Evolutionary conservation across 2,888 invertebrate species (phyloP).

Genomic region (Lypha dubia): DNA sequence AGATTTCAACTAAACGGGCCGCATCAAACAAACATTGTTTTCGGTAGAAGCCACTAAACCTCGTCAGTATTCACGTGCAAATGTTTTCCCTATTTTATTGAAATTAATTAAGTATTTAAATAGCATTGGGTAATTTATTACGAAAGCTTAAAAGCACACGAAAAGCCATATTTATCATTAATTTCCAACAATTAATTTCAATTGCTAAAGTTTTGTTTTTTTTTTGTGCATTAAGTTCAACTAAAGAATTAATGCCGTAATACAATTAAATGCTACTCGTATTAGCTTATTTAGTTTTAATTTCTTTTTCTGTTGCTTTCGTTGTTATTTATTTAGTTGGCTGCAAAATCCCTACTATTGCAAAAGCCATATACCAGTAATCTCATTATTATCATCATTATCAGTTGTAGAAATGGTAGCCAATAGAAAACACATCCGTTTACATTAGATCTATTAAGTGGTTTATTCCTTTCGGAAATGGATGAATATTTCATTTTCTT

Average conservation of each 20-base stretch:
- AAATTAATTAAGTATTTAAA: too few species aligned
- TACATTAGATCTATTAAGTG: too few species aligned
- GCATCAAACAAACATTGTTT: too few species aligned
- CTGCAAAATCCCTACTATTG: background rate
- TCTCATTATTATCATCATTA: constrained; percentile 38
- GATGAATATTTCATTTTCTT: constrained; percentile 68
- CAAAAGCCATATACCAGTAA: background rate
- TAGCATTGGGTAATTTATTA: too few species aligned
- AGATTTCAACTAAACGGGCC: too few species aligned
- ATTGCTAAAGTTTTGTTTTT: constrained; percentile 45
- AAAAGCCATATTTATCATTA: too few species aligned
- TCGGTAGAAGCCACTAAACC: too few species aligned
- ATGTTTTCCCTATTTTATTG: too few species aligned
- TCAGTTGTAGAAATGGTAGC: background rate
- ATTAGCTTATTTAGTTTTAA: constrained; percentile 68
- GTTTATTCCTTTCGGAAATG: constrained; percentile 57
- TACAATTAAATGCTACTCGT: constrained; percentile 64
- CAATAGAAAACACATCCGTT: constrained; percentile 57
- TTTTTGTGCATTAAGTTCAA: constrained; percentile 4
- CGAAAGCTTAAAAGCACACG: too few species aligned
- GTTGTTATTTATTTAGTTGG: background rate
- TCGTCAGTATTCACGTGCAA: too few species aligned
- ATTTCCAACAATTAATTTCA: constrained; percentile 71
- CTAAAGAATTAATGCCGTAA: constrained; percentile 41
- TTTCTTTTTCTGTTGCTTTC: constrained; percentile 21